Conservation (phyloP, 2,888 invertebrate genomes). For the Himalopsyche tibetana region DNA sequence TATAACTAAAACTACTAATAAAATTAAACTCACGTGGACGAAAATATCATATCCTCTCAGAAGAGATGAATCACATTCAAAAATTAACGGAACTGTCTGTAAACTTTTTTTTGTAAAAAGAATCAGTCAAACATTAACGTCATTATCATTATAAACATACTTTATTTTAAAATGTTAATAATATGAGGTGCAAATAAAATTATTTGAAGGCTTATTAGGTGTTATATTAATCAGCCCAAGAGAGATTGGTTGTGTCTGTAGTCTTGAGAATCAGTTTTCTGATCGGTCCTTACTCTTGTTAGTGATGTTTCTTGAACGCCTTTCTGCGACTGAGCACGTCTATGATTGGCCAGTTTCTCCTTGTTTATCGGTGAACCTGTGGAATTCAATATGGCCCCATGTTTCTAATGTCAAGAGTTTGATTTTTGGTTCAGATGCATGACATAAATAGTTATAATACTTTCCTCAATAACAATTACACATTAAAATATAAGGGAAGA, state of each 20-base stretch:
- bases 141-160: conserved; percentile 41
- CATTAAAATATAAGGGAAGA: no score
- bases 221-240: conserved; percentile 50
- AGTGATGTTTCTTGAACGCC: conserved; percentile 87
- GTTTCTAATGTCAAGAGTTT: conserved; percentile 49
- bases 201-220: conserved; percentile 44
- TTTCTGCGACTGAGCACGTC: conserved; percentile 82
- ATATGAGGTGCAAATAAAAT: conserved; percentile 48
- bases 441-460: no score
- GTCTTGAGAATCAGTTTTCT: conserved; percentile 64
- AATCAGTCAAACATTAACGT: conserved; percentile 42
- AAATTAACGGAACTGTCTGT: conserved; percentile 32
- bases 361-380: conserved; percentile 89
- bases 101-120: conserved; percentile 39
- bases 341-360: conserved; percentile 87
- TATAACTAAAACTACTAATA: conserved; percentile 40
- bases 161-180: conserved; percentile 39
- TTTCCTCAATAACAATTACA: no score
- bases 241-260: conserved; percentile 51
- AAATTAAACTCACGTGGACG: conserved; percentile 38
- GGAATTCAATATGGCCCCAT: conserved; percentile 69
- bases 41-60: conserved; percentile 42
- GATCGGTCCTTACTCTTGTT: conserved; percentile 83
- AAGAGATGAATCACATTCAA: conserved; percentile 43
- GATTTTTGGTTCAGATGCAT: no score